phyloP scores from a whole-genome alignment of 2,113 vertebrate species.

The Probosciger aterrimus region DNA sequence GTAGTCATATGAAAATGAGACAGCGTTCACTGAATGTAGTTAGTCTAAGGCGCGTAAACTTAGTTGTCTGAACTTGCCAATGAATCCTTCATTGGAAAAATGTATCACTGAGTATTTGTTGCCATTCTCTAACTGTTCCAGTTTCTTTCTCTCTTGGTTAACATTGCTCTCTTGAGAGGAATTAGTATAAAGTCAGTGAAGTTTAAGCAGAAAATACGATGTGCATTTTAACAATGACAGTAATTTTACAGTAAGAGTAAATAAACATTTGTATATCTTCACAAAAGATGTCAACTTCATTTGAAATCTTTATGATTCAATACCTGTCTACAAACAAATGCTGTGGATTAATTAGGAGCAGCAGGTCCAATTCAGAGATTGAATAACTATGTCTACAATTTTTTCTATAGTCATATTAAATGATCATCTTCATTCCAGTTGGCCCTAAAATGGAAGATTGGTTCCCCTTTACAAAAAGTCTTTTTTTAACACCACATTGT shows the following conservation, averaged over 20 bases:
- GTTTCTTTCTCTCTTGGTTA: not conserved
- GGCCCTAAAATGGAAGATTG: not conserved
- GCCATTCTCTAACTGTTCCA: not conserved
- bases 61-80: not conserved
- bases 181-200: not conserved
- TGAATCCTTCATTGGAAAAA: not conserved
- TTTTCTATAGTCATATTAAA: not conserved
- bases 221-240: not conserved
- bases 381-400: not conserved
- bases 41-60: rapidly evolving
- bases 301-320: not conserved
- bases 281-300: not conserved
- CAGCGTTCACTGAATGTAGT: not conserved
- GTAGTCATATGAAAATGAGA: not conserved
- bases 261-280: not conserved
- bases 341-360: not conserved
- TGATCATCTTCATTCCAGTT: not conserved
- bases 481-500: not conserved
- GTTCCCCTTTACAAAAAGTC: not conserved
- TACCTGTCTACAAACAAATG: not conserved
- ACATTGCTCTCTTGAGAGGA: not conserved
- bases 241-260: not conserved
- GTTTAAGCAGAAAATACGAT: not conserved
- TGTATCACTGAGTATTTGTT: not conserved
- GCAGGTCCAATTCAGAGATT: not conserved